Evolutionary conservation across 2,888 invertebrate species (phyloP).

Genomic region (Entomobrya proxima): DNA sequence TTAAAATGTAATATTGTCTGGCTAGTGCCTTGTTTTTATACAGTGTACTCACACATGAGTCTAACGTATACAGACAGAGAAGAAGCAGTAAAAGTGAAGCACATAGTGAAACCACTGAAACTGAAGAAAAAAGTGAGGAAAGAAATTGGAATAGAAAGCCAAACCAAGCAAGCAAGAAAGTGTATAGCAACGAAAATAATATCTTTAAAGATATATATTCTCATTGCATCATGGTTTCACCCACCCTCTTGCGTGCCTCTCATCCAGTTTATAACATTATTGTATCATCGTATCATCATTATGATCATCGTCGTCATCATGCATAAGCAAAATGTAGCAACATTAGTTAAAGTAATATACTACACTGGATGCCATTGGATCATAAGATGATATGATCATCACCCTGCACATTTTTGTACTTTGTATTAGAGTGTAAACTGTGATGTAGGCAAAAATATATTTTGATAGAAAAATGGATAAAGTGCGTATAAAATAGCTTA

Average conservation of each 20-base stretch:
- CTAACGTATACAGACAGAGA: slow-evolving; percentile 14
- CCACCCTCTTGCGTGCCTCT: background rate
- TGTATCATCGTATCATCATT: slow-evolving; percentile 59
- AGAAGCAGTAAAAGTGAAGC: slow-evolving; percentile 39
- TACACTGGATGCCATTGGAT: background rate
- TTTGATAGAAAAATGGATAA: background rate
- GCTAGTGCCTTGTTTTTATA: background rate
- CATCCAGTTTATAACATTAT: slow-evolving; percentile 46
- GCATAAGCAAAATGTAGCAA: slow-evolving; percentile 2
- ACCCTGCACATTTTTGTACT: background rate
- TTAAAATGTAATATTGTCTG: background rate
- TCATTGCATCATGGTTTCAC: background rate
- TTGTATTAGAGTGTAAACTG: background rate
- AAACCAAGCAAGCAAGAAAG: slow-evolving; percentile 46
- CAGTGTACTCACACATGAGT: background rate
- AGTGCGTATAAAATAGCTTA: background rate
- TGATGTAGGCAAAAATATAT: background rate
- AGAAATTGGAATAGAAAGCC: slow-evolving; percentile 62
- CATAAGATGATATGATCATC: background rate
- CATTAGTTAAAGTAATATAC: slow-evolving; percentile 10
- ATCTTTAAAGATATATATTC: slow-evolving; percentile 10
- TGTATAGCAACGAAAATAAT: slow-evolving; percentile 3
- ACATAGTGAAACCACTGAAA: slow-evolving; percentile 34
- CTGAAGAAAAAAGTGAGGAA: slow-evolving; percentile 57
- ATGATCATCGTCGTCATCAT: slow-evolving; percentile 18